Percentiles rank a stretch among this genome's conserved stretches.
Conservation (phyloP, 1,140 invertebrate genomes). For the Hyles euphorbiae region DNA sequence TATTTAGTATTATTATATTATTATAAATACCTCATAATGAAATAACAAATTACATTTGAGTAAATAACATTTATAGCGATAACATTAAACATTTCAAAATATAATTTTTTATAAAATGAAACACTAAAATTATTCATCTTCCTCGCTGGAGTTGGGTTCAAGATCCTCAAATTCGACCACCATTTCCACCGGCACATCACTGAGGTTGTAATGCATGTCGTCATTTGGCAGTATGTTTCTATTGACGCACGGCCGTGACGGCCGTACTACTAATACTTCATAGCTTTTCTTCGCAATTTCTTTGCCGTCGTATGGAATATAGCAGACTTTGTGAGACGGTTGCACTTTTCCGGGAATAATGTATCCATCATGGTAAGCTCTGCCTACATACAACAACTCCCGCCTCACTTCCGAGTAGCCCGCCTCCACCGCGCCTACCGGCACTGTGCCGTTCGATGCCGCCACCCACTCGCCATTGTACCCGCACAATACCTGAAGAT, state of each 20-base stretch:
- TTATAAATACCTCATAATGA: neutral
- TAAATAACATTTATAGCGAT: too few relatives aligned
- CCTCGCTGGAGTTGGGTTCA: neutral
- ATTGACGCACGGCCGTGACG: constrained; percentile 80
- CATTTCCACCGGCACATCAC: neutral
- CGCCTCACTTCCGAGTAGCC: constrained; percentile 30
- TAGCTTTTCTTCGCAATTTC: constrained; percentile 67
- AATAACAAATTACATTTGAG: too few relatives aligned
- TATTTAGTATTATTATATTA: too few relatives aligned
- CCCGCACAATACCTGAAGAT: constrained; percentile 52
- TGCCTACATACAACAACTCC: constrained; percentile 83
- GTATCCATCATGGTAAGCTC: constrained; percentile 80
- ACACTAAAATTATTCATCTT: too few relatives aligned
- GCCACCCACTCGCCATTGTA: constrained; percentile 44
- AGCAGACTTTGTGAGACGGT: constrained; percentile 72
- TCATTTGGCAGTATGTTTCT: constrained; percentile 79
- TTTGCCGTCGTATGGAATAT: constrained; percentile 83
- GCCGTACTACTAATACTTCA: constrained; percentile 63
- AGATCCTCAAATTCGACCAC: constrained; percentile 9
- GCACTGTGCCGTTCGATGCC: constrained; percentile 31
- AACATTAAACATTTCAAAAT: too few relatives aligned
- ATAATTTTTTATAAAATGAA: too few relatives aligned
- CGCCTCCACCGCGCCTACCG: constrained; percentile 35
- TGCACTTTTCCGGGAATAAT: constrained; percentile 87
- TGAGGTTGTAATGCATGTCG: neutral